Evolutionary conservation across 2,113 vertebrate genomes (phyloP).

Genomic region (Forbesichthys papilliferus): DNA sequence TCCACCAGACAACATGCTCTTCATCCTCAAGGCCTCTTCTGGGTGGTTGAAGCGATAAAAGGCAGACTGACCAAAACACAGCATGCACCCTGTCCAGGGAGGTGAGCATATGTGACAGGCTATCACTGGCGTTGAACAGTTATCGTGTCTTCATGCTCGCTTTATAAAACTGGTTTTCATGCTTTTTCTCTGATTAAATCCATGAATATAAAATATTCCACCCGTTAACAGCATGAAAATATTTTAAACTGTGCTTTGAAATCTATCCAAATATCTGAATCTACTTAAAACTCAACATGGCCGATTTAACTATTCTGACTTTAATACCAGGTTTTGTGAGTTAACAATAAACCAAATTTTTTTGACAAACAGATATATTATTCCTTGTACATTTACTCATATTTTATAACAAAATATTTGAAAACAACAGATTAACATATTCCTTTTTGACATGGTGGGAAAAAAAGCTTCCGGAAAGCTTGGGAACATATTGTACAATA

Average conservation of each 20-base stretch:
- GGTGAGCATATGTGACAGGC: neutral
- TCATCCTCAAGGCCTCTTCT: slow-evolving; percentile 94
- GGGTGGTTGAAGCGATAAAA: slow-evolving; percentile 97
- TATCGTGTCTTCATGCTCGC: neutral
- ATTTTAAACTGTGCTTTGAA: neutral
- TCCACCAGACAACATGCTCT: slow-evolving; percentile 87
- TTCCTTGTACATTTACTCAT: neutral
- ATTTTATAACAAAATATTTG: neutral
- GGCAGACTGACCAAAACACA: slow-evolving; percentile 92
- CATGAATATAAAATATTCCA: neutral
- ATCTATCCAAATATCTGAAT: neutral
- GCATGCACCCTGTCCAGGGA: slow-evolving; percentile 86
- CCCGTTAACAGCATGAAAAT: neutral
- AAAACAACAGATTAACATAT: neutral
- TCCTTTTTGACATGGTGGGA: neutral
- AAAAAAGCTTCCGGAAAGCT: neutral
- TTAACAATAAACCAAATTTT: neutral
- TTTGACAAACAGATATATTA: neutral
- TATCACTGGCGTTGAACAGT: neutral
- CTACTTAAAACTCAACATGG: neutral
- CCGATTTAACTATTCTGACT: neutral
- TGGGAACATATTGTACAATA: no score
- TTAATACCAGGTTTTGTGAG: neutral
- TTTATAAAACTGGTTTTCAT: neutral
- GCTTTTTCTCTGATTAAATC: no score